Percentiles rank a stretch among this genome's conserved stretches.
phyloP scores from a whole-genome alignment of 1,140 invertebrate species.

The Temnothorax nylanderi region DNA sequence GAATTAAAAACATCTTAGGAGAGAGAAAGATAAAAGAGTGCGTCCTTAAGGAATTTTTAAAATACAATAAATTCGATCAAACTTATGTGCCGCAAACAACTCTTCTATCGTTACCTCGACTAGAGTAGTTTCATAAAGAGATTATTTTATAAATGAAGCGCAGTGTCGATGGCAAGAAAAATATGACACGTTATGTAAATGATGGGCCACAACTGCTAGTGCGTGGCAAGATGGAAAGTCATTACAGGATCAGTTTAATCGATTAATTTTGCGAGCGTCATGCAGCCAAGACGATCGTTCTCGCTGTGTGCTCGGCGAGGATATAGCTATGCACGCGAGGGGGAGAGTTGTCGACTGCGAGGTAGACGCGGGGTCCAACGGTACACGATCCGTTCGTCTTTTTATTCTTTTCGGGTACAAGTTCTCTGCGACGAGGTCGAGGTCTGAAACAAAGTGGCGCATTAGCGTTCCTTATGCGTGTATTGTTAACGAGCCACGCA shows the following conservation, averaged over 20 bases:
- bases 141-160: not conserved
- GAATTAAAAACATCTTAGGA: not conserved
- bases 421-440: slow-evolving; percentile 64
- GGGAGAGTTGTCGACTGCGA: not conserved
- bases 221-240: slow-evolving; percentile 1
- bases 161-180: not conserved
- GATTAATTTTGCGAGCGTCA: slow-evolving; percentile 26
- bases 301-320: slow-evolving; percentile 8
- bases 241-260: slow-evolving; percentile 64
- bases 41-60: not conserved
- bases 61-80: not conserved
- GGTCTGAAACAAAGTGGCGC: slow-evolving; percentile 70
- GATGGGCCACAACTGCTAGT: not conserved
- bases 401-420: slow-evolving; percentile 36
- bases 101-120: not conserved
- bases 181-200: not conserved
- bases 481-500: slow-evolving; percentile 75
- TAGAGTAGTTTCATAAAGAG: not conserved
- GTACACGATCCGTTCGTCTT: slow-evolving; percentile 42
- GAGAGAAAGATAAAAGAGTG: not conserved
- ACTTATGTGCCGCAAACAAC: not conserved
- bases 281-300: slow-evolving; percentile 55
- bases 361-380: not conserved
- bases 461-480: slow-evolving; percentile 71
- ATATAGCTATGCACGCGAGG: not conserved